A percentile compares a stretch with the other conserved stretches of the same genome.
Evolutionary conservation across 2,888 invertebrate species (phyloP).

Genomic region (Napeogenes sylphis): DNA sequence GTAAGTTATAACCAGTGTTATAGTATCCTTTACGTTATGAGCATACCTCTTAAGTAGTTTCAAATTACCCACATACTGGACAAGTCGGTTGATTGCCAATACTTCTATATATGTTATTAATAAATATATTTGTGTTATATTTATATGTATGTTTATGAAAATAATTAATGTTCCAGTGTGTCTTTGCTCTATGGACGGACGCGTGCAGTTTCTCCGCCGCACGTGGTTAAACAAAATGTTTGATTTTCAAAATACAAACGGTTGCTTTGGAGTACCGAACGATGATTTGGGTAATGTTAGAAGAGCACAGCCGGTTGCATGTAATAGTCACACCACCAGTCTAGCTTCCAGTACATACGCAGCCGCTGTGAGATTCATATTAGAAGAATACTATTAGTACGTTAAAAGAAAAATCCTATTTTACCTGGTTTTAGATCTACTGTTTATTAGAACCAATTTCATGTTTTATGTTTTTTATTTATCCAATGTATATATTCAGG

Average conservation of each 20-base stretch:
- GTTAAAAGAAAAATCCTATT: too few relatives aligned
- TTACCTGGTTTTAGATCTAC: too few relatives aligned
- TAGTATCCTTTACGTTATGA: too few relatives aligned
- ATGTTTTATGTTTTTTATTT: too few relatives aligned
- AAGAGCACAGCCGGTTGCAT: constrained; percentile 2
- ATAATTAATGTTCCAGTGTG: constrained; percentile 24
- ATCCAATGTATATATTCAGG: too few relatives aligned
- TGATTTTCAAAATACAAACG: constrained; percentile 16
- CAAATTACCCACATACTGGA: too few relatives aligned
- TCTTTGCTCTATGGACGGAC: constrained; percentile 23
- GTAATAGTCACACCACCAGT: constrained; percentile 26
- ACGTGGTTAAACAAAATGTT: constrained; percentile 22
- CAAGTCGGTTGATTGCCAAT: too few relatives aligned
- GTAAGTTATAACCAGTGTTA: constrained; percentile 38
- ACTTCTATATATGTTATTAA: neutral
- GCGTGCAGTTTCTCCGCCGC: constrained; percentile 23
- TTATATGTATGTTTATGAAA: neutral
- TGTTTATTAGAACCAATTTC: too few relatives aligned
- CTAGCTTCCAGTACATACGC: constrained; percentile 25
- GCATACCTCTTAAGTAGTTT: too few relatives aligned
- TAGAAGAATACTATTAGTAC: constrained; percentile 26
- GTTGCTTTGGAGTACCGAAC: constrained; percentile 16
- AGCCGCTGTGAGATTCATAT: constrained; percentile 29
- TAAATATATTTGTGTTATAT: neutral
- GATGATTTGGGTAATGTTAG: neutral